A percentile compares a stretch with the other conserved stretches of the same genome.
These are phyloP conservation scores for Mimumesa dahlbomi DNA, from an alignment of 2,888 invertebrate species.

Conservation along the genomic window DNA sequence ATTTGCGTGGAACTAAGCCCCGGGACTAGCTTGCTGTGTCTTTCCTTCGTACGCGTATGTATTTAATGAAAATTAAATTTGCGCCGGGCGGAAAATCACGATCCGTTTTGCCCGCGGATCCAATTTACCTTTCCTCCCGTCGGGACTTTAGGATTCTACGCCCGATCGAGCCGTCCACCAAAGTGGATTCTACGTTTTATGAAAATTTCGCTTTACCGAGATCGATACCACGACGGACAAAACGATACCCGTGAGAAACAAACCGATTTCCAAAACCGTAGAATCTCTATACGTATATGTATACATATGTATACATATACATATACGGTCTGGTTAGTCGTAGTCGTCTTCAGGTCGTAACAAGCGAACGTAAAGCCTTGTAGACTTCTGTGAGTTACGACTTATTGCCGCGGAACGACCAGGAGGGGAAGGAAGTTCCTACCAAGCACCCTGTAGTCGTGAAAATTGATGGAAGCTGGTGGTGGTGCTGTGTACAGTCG, in stretches of 20 bases:
- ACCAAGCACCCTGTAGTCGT: slow-evolving; percentile 23
- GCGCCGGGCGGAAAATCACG: background rate
- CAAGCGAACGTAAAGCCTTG: background rate
- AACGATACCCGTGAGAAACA: too few relatives aligned
- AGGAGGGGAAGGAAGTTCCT: slow-evolving; percentile 6
- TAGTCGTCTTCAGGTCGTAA: background rate
- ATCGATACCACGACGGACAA: too few relatives aligned
- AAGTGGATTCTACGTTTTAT: too few relatives aligned
- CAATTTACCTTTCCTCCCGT: slow-evolving; percentile 5
- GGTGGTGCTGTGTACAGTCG: slow-evolving; percentile 37
- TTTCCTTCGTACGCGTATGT: background rate
- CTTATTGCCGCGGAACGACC: slow-evolving; percentile 34
- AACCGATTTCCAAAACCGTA: too few relatives aligned
- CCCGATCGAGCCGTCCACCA: too few relatives aligned
- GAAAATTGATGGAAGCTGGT: slow-evolving; percentile 61
- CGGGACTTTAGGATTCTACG: background rate
- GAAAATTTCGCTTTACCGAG: too few relatives aligned
- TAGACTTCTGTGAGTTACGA: slow-evolving; percentile 36
- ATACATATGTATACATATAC: too few relatives aligned
- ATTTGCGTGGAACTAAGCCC: slow-evolving; percentile 14
- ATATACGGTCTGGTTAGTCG: too few relatives aligned
- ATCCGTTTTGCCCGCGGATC: background rate
- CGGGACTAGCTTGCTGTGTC: background rate
- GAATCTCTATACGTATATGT: too few relatives aligned
- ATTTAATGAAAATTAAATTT: slow-evolving; percentile 40